Evolutionary conservation across 2,888 invertebrate genomes (phyloP).

Genomic region (Escarpia spicata): DNA sequence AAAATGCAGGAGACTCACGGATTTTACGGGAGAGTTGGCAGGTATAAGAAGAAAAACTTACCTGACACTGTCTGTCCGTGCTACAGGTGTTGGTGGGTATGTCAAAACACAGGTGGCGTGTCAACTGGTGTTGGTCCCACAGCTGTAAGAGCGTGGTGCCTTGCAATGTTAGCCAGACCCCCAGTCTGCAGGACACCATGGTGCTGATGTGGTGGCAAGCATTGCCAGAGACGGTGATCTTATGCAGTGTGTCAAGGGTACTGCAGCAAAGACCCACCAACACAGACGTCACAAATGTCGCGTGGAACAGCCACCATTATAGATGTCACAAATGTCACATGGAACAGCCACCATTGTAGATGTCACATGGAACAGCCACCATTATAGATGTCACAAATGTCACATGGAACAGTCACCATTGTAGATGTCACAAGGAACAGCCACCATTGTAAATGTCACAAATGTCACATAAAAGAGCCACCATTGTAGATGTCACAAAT

Average conservation of each 20-base stretch:
- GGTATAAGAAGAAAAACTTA: not conserved
- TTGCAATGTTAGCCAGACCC: slow-evolving; percentile 68
- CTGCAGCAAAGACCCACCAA: slow-evolving; percentile 46
- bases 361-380: no score
- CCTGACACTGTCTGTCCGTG: slow-evolving; percentile 49
- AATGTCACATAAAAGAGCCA: no score
- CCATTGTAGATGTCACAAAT: no score
- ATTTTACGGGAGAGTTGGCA: no score
- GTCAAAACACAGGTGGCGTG: slow-evolving; percentile 68
- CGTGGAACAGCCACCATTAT: no score
- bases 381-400: no score
- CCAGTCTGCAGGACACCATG: slow-evolving; percentile 49
- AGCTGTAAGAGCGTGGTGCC: slow-evolving; percentile 69
- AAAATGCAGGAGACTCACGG: no score
- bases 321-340: no score
- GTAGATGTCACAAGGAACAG: no score
- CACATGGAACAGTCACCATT: no score
- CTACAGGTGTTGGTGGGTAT: slow-evolving; percentile 61
- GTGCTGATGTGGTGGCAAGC: slow-evolving; percentile 67
- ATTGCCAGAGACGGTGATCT: slow-evolving; percentile 67
- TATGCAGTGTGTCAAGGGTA: slow-evolving; percentile 64
- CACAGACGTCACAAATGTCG: not conserved
- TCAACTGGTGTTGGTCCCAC: slow-evolving; percentile 66
- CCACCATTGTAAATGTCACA: no score
- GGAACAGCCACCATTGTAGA: no score